Percentiles rank a stretch among this genome's conserved stretches.
Evolutionary conservation across 2,113 vertebrate species (phyloP).

Genomic region (Poecilia latipinna): DNA sequence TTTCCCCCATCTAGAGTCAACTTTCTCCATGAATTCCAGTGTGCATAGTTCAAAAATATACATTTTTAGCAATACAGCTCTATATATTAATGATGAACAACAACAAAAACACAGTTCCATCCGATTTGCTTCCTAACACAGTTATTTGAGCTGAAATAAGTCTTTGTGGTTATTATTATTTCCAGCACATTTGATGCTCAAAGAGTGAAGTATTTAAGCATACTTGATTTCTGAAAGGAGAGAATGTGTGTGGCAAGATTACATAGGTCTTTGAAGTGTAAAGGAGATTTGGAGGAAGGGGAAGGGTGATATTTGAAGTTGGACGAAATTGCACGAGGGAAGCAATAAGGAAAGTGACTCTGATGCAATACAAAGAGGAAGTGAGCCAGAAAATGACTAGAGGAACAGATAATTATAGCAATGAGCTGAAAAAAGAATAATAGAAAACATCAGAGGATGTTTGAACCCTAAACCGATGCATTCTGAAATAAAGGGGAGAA

Average conservation of each 20-base stretch:
- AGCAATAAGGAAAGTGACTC: neutral
- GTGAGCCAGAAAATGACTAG: constrained; percentile 5
- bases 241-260: constrained; percentile 24
- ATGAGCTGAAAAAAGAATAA: constrained; percentile 29
- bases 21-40: no score
- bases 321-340: constrained; percentile 14
- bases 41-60: no score
- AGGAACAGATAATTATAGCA: constrained; percentile 25
- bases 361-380: constrained; percentile 34
- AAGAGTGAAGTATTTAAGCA: constrained; percentile 23
- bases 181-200: neutral
- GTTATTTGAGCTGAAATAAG: neutral
- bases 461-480: no score
- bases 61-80: no score
- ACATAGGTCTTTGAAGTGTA: constrained; percentile 49
- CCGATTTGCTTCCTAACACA: neutral
- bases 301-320: constrained; percentile 21
- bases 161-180: neutral
- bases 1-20: no score
- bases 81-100: no score
- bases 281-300: constrained; percentile 17
- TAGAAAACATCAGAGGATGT: no score
- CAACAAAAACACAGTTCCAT: no score
- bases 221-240: constrained; percentile 46
- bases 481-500: no score